Base-by-base conservation (phyloP, 2,113 vertebrate genomes). In the Ornithorhynchus anatinus region DNA sequence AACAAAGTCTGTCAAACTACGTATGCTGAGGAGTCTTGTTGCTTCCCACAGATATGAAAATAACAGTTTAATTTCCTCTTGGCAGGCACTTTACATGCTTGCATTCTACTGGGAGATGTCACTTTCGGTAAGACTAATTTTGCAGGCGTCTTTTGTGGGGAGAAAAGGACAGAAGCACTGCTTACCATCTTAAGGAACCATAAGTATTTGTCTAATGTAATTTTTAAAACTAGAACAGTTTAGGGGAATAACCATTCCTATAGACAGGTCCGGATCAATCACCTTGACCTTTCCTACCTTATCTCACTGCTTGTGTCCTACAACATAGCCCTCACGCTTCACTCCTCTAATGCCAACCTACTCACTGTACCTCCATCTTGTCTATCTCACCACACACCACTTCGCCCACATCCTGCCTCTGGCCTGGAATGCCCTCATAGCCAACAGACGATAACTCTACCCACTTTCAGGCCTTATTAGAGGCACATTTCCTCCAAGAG, bases 151-250 rank as follows among this genome's bases (percentile, higher is more conserved):
- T 63, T 54, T 43, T 48, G 57, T 23, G 27, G 4, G 59, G 37
- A n/a, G 50, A 51, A 63, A 70, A 72, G 39, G 51, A 47, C 62
- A 77, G 40, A 74, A 67, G 29, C 35, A 47, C 42, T 48, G 31
- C 35, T 71, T 65, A 71, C 10, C 60, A 37, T 25, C n/a, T 33
- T 25, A 56, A 64, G 17, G 48, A 50, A 50, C 51, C 50, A 10
- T 43, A 50, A 44, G 53, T 69, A 50, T 72, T 72, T 71, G 38
- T 60, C 53, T 78, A 58, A 40, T 40, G 51, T 60, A 42, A 23
- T 45, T 70, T 57, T 59, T 7, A n/a, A 53, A 68, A 19, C 11
- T 42, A 59, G 25, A 62, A 42, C 10, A 20, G 40, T 57, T 67
- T 75, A 60, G 53, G 22, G 17, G n/a, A 62, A 36, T 37, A 63